phyloP scores from a whole-genome alignment of 2,797 vertebrate genomes.

The Heteromormyrus szaboi region DNA sequence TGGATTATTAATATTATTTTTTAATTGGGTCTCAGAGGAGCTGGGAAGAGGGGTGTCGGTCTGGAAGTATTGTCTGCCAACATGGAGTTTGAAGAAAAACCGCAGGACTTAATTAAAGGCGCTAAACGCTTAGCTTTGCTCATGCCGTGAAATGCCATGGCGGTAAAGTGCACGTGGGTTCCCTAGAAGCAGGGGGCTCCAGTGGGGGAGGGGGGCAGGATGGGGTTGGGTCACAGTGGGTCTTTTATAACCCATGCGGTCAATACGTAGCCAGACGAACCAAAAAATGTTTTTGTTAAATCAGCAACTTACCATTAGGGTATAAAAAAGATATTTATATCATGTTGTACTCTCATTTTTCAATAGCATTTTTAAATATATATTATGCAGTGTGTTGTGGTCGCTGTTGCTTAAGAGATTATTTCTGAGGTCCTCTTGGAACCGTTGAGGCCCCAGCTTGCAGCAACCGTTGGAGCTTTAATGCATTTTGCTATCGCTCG shows the following conservation, averaged over 20 bases:
- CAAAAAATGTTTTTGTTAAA: neutral
- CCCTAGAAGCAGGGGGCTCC: neutral
- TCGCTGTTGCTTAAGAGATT: neutral
- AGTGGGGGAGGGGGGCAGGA: neutral
- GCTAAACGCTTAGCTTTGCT: conserved; percentile 22
- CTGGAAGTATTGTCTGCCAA: conserved; percentile 11
- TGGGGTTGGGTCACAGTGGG: neutral
- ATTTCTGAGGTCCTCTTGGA: neutral
- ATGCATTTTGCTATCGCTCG: neutral
- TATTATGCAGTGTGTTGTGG: neutral
- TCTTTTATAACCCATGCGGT: neutral
- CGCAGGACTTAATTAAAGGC: conserved; percentile 31
- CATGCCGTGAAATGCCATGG: conserved; percentile 10
- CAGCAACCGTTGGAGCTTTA: neutral
- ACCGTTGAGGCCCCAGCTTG: neutral
- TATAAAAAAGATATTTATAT: neutral
- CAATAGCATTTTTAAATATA: neutral
- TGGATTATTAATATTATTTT: conserved; percentile 60
- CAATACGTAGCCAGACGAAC: neutral
- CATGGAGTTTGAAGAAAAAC: conserved; percentile 3
- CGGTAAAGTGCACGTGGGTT: neutral
- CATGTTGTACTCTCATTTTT: neutral
- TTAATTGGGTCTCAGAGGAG: conserved; percentile 63
- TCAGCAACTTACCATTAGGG: neutral
- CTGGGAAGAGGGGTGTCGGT: conserved; percentile 32